Conservation (phyloP, 2,797 vertebrate genomes). For the Neosilurus hyrtlii region DNA sequence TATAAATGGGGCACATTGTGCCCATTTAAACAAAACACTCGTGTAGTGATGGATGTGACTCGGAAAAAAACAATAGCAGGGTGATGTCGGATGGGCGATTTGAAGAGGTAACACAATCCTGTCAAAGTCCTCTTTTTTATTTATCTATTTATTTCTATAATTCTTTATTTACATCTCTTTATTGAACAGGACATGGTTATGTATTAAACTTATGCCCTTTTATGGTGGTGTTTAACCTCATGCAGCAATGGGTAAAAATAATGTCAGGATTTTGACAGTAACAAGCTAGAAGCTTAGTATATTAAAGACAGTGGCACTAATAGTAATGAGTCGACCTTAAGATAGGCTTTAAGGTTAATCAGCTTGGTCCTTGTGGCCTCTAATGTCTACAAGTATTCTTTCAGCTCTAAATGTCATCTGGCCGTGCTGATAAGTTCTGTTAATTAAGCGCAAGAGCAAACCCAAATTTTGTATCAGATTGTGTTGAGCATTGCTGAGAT, state of each 20-base stretch:
- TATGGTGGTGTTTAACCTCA: neutral
- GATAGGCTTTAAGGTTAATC: neutral
- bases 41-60: conserved; percentile 29
- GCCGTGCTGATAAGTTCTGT: neutral
- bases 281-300: neutral
- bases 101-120: conserved; percentile 22
- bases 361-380: neutral
- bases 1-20: conserved; percentile 40
- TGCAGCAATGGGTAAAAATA: neutral
- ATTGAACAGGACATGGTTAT: neutral
- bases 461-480: neutral
- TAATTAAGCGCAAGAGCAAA: neutral
- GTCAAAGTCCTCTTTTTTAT: conserved; percentile 22
- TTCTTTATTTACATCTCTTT: neutral
- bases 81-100: conserved; percentile 11
- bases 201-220: neutral
- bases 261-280: neutral
- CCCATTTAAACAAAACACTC: conserved; percentile 39
- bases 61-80: conserved; percentile 23
- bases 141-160: neutral
- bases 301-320: conserved; percentile 2
- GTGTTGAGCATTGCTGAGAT: neutral
- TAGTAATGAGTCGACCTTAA: neutral
- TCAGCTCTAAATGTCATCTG: neutral
- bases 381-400: neutral